Conservation (phyloP, 2,113 vertebrate species). For the Pseudonaja textilis region DNA sequence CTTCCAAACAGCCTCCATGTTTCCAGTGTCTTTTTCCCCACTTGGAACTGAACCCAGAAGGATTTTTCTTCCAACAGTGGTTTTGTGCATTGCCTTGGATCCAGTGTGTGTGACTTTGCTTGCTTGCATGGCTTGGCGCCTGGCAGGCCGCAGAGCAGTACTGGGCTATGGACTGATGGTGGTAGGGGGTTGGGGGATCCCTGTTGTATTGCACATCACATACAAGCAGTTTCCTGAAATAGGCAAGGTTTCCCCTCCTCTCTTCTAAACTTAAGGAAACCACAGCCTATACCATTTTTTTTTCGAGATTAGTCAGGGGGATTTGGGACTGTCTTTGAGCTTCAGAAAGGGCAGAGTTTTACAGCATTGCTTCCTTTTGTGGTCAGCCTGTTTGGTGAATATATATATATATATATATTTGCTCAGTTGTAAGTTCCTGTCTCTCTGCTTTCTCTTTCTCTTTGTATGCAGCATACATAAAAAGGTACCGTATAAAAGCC, state of each 20-base stretch:
- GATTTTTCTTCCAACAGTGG: no score
- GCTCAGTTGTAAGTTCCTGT: not conserved
- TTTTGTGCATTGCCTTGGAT: not conserved
- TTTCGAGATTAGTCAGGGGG: not conserved
- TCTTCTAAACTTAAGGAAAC: not conserved
- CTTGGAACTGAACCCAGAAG: no score
- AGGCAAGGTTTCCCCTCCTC: not conserved
- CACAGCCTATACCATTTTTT: not conserved
- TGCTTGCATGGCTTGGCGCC: not conserved
- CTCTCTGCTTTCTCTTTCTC: not conserved
- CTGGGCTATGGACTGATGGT: no score
- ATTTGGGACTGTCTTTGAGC: constrained; percentile 23
- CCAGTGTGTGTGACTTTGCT: not conserved
- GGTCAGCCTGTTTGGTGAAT: constrained; percentile 3
- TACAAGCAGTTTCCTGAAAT: not conserved
- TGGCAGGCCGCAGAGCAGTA: not conserved
- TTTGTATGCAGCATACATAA: not conserved
- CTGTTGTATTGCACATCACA: not conserved
- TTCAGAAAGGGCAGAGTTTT: not conserved
- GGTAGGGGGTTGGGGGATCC: not conserved
- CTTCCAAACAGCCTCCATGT: no score
- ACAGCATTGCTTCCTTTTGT: constrained; percentile 2
- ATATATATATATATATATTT: constrained; percentile 9
- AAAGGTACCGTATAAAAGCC: not conserved
- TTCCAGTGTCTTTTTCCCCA: no score